Evolutionary conservation across 2,797 vertebrate genomes (phyloP).

Genomic region (Smutsia temminckii): DNA sequence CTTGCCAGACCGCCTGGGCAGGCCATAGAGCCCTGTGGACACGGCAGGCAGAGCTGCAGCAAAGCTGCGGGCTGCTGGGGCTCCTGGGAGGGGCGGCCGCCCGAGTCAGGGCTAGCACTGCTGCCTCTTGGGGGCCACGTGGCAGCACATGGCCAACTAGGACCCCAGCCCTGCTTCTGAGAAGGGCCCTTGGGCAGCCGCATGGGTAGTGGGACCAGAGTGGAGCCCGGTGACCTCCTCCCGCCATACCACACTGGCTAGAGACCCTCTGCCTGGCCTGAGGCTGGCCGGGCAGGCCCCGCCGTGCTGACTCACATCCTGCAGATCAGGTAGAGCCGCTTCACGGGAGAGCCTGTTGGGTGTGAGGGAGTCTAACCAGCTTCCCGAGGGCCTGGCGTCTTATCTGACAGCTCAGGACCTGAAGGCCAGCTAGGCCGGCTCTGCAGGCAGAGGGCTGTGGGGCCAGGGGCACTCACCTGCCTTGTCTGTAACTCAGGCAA

Average conservation of each 20-base stretch:
- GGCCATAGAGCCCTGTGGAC: conserved; percentile 92
- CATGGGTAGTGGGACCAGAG: not conserved
- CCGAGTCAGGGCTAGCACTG: not conserved
- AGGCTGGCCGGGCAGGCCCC: not conserved
- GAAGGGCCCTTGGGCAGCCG: not conserved
- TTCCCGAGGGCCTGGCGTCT: not conserved
- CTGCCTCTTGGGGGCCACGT: not conserved
- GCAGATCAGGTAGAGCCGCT: conserved; percentile 54
- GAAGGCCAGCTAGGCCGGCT: not conserved
- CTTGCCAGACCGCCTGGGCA: conserved; percentile 95
- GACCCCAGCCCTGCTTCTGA: not conserved
- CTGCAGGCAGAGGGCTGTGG: not conserved
- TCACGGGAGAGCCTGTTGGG: not conserved
- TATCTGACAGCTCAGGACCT: not conserved
- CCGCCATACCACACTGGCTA: not conserved
- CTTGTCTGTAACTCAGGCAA: not conserved
- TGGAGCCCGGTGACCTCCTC: not conserved
- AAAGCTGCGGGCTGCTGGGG: too few relatives aligned
- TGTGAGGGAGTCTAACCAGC: not conserved
- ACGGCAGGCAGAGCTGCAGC: too few relatives aligned
- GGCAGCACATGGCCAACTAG: not conserved
- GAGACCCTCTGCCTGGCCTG: not conserved
- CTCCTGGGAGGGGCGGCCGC: not conserved
- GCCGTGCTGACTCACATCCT: conserved; percentile 54
- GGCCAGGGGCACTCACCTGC: not conserved